Base-by-base conservation (phyloP, 1,140 invertebrate species). In the Paralvinella palmiformis region DNA sequence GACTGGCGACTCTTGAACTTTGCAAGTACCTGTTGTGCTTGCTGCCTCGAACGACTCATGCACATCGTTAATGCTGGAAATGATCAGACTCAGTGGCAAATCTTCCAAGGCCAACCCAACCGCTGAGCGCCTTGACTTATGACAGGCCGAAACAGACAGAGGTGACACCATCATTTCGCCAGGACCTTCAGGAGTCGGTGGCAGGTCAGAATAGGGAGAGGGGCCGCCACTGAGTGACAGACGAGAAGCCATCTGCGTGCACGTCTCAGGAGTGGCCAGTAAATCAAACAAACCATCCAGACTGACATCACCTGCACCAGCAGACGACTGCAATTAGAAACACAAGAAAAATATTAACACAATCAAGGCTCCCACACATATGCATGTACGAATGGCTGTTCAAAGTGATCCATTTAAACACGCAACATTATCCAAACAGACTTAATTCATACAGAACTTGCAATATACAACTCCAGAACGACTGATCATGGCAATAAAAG, bases 131-230 rank as follows among this genome's bases (percentile, higher is more conserved):
- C 41, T 32, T 20, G 22, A 41, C n/a, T n/a, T n/a, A 41, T 10
- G 10, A 41, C n/a, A 41, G 13, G 22, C 41, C 44, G 58, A 44
- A 35, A 27, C 27, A 7, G 37, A 20, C 0, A 55, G 50, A 33
- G 62, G 62, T 13, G 62, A 63, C 5, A 63, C 62, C 7, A 55
- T 33, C 62, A 63, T 63, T 48, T 63, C 62, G 5, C 62, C 62
- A 36, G 62, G 62, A 35, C 62, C 62, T 59, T 66, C 63, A 15
- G 76, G 76, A 35, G 73, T 76, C 31, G 74, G 71, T 36, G 76
- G 76, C 5, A 78, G 61, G 37, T 74, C 71, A 35, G 68, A 69
- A 67, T 74, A 77, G 17, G 72, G 64, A 50, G 56, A 36, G 27
- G 27, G n/a, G 52, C 27, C 17, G 52, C n/a, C 35, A 3, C 20